Evolutionary conservation across 2,113 vertebrate species (phyloP), one percentile per base, ranked within the genome.

Genomic region (Thymallus thymallus): DNA sequence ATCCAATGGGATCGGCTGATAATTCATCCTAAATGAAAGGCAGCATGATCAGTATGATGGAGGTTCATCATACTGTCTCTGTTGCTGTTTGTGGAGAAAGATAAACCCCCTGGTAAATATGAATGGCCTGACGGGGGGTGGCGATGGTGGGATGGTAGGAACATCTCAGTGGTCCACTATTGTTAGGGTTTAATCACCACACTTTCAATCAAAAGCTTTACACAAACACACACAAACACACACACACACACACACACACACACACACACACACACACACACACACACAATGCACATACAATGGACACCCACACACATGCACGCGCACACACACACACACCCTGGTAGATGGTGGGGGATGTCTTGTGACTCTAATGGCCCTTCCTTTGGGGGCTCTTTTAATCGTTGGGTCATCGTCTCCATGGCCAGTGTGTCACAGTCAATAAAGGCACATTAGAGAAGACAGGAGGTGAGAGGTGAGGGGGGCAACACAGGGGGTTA

Each of bases 371-470:
- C 75, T 72, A 82, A 84, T 81, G 80, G 69, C 68, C 69, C 82
- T 85, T 79, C 87, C 84, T 74, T 82, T 74, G 82, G 87, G 83
- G 58, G 66, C 26, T 41, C 71, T 69, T 87, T 90, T 85, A 88
- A 88, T 89, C 87, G 88, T 85, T 80, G 76, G 84, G 82, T 86
- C 89, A 90, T 90, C 84, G 80, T 90, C 87, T 91, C 88, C 78
- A 69, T 89, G 87, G 84, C 85, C 85, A 82, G 76, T 84, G 86
- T 88, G 89, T 90, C 89, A 91, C 86, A 91, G 87, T 90, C 89
- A 90, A 88, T 91, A 91, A 90, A 90, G 84, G 75, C 87, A 86
- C 87, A 86, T 89, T 88, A 86, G 86, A 85, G 79, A 76, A 84
- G 88, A 84, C 85, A 79, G 80, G 81, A 86, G 85, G 86, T 87